Percentiles rank a stretch among this genome's conserved stretches.
phyloP scores from a whole-genome alignment of 2,888 invertebrate genomes.

The Hylaea fasciaria region DNA sequence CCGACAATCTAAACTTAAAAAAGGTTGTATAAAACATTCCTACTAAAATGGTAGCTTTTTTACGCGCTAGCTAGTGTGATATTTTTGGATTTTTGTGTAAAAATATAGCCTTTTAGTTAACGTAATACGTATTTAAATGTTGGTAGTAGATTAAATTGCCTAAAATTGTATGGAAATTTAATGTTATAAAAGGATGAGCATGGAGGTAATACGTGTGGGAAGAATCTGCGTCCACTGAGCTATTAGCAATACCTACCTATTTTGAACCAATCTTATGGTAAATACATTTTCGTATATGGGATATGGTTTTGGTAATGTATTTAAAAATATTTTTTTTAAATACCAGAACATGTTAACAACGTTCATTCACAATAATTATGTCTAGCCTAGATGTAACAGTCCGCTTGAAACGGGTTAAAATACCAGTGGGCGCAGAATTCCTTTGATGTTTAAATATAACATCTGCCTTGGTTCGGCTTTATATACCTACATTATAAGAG shows the following conservation, averaged over 20 bases:
- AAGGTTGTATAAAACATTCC: conserved; percentile 55
- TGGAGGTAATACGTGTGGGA: background rate
- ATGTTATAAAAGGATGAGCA: background rate
- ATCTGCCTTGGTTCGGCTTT: conserved; percentile 53
- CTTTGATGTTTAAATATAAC: conserved; percentile 4
- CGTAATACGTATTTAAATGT: conserved; percentile 4
- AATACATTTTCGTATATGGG: no score
- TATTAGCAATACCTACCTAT: no score
- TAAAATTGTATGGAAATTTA: background rate
- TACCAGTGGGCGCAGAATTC: no score
- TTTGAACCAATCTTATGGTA: no score
- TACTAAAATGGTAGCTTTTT: conserved; percentile 41
- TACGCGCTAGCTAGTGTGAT: conserved; percentile 41
- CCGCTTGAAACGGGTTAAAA: no score
- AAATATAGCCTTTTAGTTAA: conserved; percentile 1
- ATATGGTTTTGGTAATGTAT: no score
- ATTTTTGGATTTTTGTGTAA: conserved; percentile 50
- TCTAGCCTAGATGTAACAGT: no score
- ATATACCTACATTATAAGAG: conserved; percentile 26
- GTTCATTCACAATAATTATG: no score
- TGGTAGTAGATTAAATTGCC: background rate
- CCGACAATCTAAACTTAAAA: conserved; percentile 22
- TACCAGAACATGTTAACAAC: no score
- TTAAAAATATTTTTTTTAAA: no score
- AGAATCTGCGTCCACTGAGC: no score